These are phyloP conservation scores for Linhomoeus sp. DNA, from an alignment of 2,888 invertebrate genomes.

Conservation along the genomic window DNA sequence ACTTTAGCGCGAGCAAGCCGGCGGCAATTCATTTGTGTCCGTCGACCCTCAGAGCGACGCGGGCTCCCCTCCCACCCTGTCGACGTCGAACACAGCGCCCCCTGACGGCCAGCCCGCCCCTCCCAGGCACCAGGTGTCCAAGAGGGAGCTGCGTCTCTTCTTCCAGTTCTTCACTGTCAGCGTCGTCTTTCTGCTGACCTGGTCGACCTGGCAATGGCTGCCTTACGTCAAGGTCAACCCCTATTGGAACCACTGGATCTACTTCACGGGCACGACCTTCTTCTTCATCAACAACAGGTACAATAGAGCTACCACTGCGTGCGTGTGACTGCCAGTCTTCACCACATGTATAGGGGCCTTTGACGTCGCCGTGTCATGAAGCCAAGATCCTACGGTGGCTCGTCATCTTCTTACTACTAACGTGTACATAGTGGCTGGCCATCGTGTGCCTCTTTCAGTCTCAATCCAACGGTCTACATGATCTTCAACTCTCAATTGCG, in stretches of 20 bases:
- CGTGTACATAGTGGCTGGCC: no score
- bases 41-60: no score
- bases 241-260: slow-evolving; percentile 17
- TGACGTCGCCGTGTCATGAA: no score
- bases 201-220: slow-evolving; percentile 24
- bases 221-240: slow-evolving; percentile 9
- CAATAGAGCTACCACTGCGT: neutral
- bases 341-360: no score
- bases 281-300: slow-evolving; percentile 24
- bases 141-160: slow-evolving; percentile 20
- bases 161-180: slow-evolving; percentile 24
- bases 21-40: no score
- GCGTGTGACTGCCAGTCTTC: neutral
- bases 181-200: slow-evolving; percentile 19
- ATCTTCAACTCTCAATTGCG: slow-evolving; percentile 21
- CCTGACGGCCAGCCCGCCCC: no score
- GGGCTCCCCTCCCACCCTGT: no score
- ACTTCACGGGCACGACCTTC: slow-evolving; percentile 19
- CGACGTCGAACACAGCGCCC: no score
- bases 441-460: no score
- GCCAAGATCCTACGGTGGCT: no score
- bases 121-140: slow-evolving; percentile 7
- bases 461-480: slow-evolving; percentile 22
- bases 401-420: no score
- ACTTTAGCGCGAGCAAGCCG: no score